Conservation (phyloP, 2,888 invertebrate genomes). For the Drosophila picticornis region DNA sequence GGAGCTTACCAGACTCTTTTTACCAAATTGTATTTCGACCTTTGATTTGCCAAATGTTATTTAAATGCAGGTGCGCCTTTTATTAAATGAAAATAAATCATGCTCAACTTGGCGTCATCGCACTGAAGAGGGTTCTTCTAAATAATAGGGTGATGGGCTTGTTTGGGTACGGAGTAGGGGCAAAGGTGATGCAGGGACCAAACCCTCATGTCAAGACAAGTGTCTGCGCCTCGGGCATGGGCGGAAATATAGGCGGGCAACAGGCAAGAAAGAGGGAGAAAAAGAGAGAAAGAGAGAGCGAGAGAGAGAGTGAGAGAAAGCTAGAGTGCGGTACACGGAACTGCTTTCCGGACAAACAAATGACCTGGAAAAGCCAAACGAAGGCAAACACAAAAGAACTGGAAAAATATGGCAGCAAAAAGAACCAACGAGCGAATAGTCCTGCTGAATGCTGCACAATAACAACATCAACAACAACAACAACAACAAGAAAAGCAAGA, state of each 20-base stretch:
- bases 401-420: slow-evolving; percentile 62
- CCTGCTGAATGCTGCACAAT: slow-evolving; percentile 43
- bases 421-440: slow-evolving; percentile 1
- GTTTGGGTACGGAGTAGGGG: slow-evolving; percentile 4
- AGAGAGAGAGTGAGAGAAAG: not conserved
- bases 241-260: slow-evolving; percentile 23
- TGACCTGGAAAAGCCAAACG: slow-evolving; percentile 79
- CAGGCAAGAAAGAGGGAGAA: slow-evolving; percentile 6
- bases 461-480: slow-evolving; percentile 7
- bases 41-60: slow-evolving; percentile 20
- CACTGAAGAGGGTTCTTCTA: slow-evolving; percentile 61
- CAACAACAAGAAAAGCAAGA: not conserved
- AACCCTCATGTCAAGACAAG: slow-evolving; percentile 66
- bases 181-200: slow-evolving; percentile 15
- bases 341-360: slow-evolving; percentile 73
- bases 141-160: slow-evolving; percentile 4
- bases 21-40: not conserved
- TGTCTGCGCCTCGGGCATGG: slow-evolving; percentile 61
- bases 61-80: slow-evolving; percentile 48
- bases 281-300: not conserved
- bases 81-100: slow-evolving; percentile 71
- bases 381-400: slow-evolving; percentile 70
- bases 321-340: slow-evolving; percentile 16
- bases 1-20: not conserved
- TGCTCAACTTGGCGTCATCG: slow-evolving; percentile 60